Conservation (phyloP, 2,888 invertebrate genomes). For the Cristatella mucedo region DNA sequence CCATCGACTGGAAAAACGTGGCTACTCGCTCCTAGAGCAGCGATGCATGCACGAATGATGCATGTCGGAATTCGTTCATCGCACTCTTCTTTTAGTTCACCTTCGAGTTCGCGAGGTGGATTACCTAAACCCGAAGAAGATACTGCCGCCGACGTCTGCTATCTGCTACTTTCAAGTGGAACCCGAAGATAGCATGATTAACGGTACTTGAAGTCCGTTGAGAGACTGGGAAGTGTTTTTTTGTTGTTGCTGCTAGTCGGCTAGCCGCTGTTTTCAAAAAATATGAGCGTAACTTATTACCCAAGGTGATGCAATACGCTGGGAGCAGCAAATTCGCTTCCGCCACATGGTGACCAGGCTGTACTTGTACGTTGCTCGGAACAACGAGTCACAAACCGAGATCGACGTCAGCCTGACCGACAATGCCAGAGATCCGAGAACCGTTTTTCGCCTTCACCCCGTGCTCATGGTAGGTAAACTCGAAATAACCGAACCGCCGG, state of each 20-base stretch:
- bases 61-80: too few species aligned
- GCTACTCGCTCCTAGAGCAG: too few species aligned
- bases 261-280: too few species aligned
- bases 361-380: constrained; percentile 24
- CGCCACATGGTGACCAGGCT: constrained; percentile 30
- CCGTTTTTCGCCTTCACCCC: constrained; percentile 32
- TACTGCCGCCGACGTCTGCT: constrained; percentile 34
- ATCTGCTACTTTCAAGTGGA: constrained; percentile 37
- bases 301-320: constrained; percentile 26
- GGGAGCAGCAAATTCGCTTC: constrained; percentile 33
- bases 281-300: too few species aligned
- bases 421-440: constrained; percentile 24
- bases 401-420: constrained; percentile 21
- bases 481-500: too few species aligned
- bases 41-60: too few species aligned
- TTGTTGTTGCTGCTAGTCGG: too few species aligned
- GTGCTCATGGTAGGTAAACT: constrained; percentile 26
- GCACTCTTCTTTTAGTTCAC: constrained; percentile 32
- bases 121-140: constrained; percentile 28
- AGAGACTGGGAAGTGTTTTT: not conserved
- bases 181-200: constrained; percentile 16
- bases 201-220: constrained; percentile 13
- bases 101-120: constrained; percentile 28
- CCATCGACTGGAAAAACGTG: too few species aligned
- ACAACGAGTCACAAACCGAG: too few species aligned